These are phyloP conservation scores for Labeo rohita DNA, from an alignment of 2,113 vertebrate species.

Conservation along the genomic window DNA sequence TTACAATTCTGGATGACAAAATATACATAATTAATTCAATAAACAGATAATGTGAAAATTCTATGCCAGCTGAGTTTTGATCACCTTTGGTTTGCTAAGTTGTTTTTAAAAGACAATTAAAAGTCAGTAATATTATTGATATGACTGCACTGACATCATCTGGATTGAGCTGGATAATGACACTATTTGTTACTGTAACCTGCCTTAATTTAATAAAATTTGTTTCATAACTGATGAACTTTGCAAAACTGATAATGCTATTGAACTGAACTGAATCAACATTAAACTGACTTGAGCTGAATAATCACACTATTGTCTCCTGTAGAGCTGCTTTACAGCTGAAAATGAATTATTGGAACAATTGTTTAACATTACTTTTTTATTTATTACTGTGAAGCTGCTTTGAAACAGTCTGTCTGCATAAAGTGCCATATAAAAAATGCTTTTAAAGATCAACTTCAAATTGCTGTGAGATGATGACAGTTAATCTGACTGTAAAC, in stretches of 20 bases:
- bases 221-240: not conserved
- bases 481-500: not conserved
- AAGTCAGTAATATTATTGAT: not conserved
- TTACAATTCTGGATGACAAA: not conserved
- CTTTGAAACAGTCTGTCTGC: not conserved
- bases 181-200: too few relatives aligned
- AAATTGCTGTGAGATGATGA: not conserved
- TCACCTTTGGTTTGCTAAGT: not conserved
- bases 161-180: not conserved
- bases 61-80: not conserved
- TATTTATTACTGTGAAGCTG: not conserved
- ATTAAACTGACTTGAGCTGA: not conserved
- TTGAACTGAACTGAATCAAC: too few relatives aligned
- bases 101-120: not conserved
- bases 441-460: not conserved
- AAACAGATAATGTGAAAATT: not conserved
- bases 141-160: not conserved
- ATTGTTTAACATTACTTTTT: not conserved
- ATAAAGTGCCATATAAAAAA: not conserved
- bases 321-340: not conserved
- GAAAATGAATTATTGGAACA: not conserved
- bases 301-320: not conserved
- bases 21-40: not conserved
- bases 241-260: too few relatives aligned
- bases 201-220: too few relatives aligned